Percentiles rank a stretch among this genome's conserved stretches.
Conservation (phyloP, 2,888 invertebrate genomes). For the Leptopterna dolabrata region DNA sequence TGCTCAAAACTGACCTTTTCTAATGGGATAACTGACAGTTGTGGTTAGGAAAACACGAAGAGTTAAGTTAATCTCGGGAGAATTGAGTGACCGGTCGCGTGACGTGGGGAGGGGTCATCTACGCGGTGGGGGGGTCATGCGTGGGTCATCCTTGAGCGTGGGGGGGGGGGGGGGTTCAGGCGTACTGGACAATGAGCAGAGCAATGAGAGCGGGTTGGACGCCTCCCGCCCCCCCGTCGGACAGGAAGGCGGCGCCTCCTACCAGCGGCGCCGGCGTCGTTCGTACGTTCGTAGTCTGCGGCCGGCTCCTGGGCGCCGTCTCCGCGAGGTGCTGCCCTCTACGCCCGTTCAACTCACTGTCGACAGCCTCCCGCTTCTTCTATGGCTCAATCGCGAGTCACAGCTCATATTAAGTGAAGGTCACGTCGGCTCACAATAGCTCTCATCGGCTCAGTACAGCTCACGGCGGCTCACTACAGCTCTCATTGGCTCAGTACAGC, state of each 20-base stretch:
- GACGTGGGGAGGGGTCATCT: too few relatives aligned
- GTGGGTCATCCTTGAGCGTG: background rate
- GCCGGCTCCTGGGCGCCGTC: background rate
- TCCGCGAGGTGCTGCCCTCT: background rate
- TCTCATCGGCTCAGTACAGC: too few relatives aligned
- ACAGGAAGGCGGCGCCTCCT: slow-evolving; percentile 1
- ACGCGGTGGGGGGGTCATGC: background rate
- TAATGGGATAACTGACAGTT: too few relatives aligned
- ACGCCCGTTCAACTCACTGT: background rate
- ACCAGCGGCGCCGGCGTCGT: background rate
- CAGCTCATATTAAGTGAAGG: too few relatives aligned
- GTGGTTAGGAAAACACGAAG: too few relatives aligned
- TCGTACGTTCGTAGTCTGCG: background rate
- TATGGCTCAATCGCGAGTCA: too few relatives aligned
- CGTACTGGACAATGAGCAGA: background rate
- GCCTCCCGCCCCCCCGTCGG: slow-evolving; percentile 49
- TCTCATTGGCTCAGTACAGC: too few relatives aligned
- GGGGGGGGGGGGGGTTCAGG: background rate
- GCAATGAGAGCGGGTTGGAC: background rate
- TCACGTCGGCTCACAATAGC: too few relatives aligned
- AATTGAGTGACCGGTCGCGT: too few relatives aligned
- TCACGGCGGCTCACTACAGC: too few relatives aligned
- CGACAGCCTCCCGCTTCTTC: background rate
- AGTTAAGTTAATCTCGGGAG: too few relatives aligned
- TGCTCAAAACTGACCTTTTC: too few relatives aligned